Base-by-base conservation (phyloP, 2,888 invertebrate species). In the Eristalis tenax region DNA sequence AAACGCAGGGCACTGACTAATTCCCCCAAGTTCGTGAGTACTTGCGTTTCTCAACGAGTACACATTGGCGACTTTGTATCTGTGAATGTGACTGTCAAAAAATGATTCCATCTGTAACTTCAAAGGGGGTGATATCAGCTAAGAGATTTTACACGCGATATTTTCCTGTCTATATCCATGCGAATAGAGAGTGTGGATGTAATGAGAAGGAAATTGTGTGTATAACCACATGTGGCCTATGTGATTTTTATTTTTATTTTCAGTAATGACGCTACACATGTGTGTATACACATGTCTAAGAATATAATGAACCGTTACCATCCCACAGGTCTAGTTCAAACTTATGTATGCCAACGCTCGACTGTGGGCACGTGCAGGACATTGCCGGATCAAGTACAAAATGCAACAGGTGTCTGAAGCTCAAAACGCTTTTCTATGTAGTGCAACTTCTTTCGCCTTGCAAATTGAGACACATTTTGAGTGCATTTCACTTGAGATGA, bases 121-220 rank as follows among this genome's bases (percentile, higher is more conserved):
- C n/a, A 3, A 66, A 73, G 76, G 66, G 64, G 64, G 38, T 74
- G 80, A 81, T 81, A 81, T 81, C 74, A 81, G 74, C 26, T 26
- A 15, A 26, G 61, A 11, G 13, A 22, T 59, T 32, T 32, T 32
- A 10, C 10, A 10, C 32, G 1, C 10, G 32, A 32, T 61, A 26
- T 68, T 26, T 15, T 10, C 32, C 70, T 26, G 70, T 22, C 43
- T 50, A 18, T n/a, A n/a, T n/a, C n/a, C 18, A 50, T n/a, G 18
- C 8, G n/a, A 8, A 8, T 50, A 18, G 50, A 50, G 18, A 18
- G 50, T 18, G 50, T 50, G 50, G 18, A 50, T 18, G 50, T 50
- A 50, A 50, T 50, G 4, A 50, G 50, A 22, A 32, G 50, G 43
- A n/a, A 68, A n/a, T 18, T 50, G 10, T 32, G 5, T 50, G 15